phyloP scores from a whole-genome alignment of 2,113 vertebrate species.

The Oreocharis arfaki region DNA sequence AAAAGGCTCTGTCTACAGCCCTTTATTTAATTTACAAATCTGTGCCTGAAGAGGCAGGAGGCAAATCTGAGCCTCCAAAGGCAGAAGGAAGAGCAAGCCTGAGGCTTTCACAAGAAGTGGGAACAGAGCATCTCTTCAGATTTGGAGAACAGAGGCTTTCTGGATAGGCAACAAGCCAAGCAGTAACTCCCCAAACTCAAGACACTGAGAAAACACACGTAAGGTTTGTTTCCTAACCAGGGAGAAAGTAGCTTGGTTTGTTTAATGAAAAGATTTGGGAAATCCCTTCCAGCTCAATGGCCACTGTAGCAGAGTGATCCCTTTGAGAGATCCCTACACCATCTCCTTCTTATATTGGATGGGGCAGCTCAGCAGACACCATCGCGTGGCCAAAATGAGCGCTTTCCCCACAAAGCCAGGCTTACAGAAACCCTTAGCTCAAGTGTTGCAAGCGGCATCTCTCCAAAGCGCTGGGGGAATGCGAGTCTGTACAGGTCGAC shows the following conservation, averaged over 20 bases:
- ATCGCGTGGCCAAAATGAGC: fast-evolving
- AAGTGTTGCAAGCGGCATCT: neutral
- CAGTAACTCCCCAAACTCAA: slow-evolving; percentile 16
- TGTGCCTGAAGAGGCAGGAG: neutral
- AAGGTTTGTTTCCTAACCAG: neutral
- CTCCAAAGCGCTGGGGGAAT: slow-evolving; percentile 1
- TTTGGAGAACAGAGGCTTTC: neutral
- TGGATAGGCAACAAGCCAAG: slow-evolving; percentile 11
- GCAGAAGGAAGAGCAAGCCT: neutral
- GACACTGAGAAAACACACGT: neutral
- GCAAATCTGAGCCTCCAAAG: neutral
- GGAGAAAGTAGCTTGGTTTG: neutral
- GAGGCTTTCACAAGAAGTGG: neutral
- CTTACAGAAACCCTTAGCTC: neutral
- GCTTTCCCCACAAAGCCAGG: neutral
- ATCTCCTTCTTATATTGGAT: neutral
- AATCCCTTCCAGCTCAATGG: neutral
- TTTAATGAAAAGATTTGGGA: neutral
- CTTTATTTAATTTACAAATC: neutral
- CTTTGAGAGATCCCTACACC: neutral
- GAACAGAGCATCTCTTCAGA: slow-evolving; percentile 27
- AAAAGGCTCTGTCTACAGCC: neutral
- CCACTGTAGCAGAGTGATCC: neutral
- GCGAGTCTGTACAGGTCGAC: slow-evolving; percentile 72
- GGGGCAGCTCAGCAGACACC: neutral